Evolutionary conservation across 1,140 invertebrate genomes (phyloP).

Genomic region (Drosophila mojavensis): DNA sequence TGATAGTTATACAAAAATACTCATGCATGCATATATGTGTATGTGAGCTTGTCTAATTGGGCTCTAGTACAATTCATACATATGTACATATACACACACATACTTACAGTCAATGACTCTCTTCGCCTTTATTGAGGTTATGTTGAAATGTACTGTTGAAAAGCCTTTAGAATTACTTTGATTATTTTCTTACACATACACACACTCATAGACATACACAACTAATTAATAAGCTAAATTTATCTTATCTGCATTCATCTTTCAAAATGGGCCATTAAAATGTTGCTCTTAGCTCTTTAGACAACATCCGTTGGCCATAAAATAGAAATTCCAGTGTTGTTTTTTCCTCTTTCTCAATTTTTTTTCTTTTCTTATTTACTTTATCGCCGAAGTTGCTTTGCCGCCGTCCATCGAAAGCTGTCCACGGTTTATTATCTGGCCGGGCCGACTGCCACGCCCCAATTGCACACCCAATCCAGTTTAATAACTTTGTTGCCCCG

Average conservation of each 20-base stretch:
- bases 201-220: background rate
- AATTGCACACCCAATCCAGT: slow-evolving; percentile 73
- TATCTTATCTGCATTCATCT: slow-evolving; percentile 64
- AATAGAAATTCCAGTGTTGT: slow-evolving; percentile 62
- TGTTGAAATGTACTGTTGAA: slow-evolving; percentile 11
- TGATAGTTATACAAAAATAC: slow-evolving; percentile 51
- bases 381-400: slow-evolving; percentile 12
- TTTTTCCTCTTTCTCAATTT: slow-evolving; percentile 19
- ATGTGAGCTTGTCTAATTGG: slow-evolving; percentile 46
- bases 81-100: slow-evolving; percentile 1
- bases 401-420: slow-evolving; percentile 41
- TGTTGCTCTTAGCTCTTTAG: slow-evolving; percentile 50
- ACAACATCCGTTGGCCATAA: slow-evolving; percentile 63
- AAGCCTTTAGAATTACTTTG: slow-evolving; percentile 4
- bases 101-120: background rate
- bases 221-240: slow-evolving; percentile 38
- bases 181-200: slow-evolving; percentile 1
- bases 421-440: slow-evolving; percentile 69
- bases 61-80: background rate
- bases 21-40: slow-evolving; percentile 7
- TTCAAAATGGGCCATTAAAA: slow-evolving; percentile 62
- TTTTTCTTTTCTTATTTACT: slow-evolving; percentile 18
- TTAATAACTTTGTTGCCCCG: slow-evolving; percentile 75
- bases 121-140: slow-evolving; percentile 6
- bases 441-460: slow-evolving; percentile 58